phyloP scores from a whole-genome alignment of 2,113 vertebrate species.

The Struthio camelus region DNA sequence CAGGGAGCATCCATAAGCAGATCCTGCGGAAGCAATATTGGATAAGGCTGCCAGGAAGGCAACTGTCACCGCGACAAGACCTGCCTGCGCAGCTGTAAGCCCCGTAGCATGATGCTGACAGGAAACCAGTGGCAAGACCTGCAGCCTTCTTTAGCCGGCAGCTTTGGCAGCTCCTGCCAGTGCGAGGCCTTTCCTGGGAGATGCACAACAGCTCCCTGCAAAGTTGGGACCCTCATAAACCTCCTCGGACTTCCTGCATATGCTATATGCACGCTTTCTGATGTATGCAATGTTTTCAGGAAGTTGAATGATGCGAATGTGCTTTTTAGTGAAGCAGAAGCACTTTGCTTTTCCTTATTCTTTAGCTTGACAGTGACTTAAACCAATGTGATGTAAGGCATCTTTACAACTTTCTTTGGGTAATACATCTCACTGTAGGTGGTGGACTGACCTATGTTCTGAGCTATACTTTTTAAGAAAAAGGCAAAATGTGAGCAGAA shows the following conservation, averaged over 20 bases:
- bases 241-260: accelerated
- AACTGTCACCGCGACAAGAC: accelerated
- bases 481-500: not conserved
- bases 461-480: not conserved
- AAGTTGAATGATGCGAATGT: accelerated
- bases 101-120: accelerated
- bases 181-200: not conserved
- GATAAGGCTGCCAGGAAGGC: not conserved
- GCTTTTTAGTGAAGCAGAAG: not conserved
- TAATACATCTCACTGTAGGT: not conserved
- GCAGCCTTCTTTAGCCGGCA: not conserved
- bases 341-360: not conserved
- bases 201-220: not conserved
- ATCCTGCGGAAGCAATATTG: not conserved
- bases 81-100: not conserved
- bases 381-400: not conserved
- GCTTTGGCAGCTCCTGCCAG: not conserved
- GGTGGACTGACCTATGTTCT: not conserved
- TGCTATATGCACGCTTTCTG: not conserved
- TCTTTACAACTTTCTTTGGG: not conserved
- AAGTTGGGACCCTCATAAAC: not conserved
- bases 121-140: accelerated
- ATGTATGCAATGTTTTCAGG: accelerated
- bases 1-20: not conserved
- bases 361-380: not conserved